A percentile compares a stretch with the other conserved stretches of the same genome.
Conservation (phyloP, 2,888 invertebrate species). For the Tolmerus cingulatus region DNA sequence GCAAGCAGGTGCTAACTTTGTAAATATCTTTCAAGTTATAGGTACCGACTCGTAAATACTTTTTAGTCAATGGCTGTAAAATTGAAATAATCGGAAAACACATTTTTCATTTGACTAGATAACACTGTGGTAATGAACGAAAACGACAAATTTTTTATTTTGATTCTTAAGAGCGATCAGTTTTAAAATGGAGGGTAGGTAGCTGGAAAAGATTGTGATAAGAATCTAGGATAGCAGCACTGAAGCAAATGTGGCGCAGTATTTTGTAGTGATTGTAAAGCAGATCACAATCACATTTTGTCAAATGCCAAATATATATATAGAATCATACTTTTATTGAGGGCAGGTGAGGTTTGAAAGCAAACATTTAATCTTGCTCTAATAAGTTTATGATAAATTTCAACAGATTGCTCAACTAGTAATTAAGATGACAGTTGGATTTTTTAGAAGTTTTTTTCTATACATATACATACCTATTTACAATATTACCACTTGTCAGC, state of each 20-base stretch:
- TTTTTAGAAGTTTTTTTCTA: too few species aligned
- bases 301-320: neutral
- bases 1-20: neutral
- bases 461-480: too few species aligned
- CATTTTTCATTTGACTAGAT: neutral
- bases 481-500: too few species aligned
- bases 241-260: neutral
- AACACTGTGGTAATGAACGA: neutral
- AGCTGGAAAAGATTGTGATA: neutral
- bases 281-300: neutral
- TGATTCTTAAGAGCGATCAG: neutral
- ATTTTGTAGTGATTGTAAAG: neutral
- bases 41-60: neutral
- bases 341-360: neutral
- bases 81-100: neutral
- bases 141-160: neutral
- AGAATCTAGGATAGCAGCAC: neutral
- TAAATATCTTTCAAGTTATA: neutral
- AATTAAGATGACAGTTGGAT: too few species aligned
- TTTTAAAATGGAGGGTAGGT: neutral
- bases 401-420: neutral
- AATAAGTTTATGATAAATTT: neutral
- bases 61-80: neutral
- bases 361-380: neutral
- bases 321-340: neutral